Evolutionary conservation across 2,113 vertebrate genomes (phyloP).

Genomic region (Ciconia boyciana): DNA sequence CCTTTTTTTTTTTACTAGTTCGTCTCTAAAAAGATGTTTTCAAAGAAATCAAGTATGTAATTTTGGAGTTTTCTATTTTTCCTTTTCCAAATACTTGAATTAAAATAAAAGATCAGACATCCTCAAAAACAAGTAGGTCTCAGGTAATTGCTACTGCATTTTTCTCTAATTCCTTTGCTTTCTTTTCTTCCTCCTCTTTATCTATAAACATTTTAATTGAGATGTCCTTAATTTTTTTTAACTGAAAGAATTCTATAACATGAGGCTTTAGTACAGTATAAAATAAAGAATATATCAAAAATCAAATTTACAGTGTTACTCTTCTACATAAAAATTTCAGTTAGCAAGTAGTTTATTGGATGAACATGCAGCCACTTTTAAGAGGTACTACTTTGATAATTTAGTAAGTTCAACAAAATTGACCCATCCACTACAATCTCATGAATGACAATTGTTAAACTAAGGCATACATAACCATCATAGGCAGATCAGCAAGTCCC

Average conservation of each 20-base stretch:
- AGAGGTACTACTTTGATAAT: background rate
- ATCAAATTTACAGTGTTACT: slow-evolving; percentile 67
- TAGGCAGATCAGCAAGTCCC: background rate
- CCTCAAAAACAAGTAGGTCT: slow-evolving; percentile 43
- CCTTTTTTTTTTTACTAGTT: background rate
- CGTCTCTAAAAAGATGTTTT: background rate
- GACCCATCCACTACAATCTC: background rate
- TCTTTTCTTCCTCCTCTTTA: slow-evolving; percentile 71
- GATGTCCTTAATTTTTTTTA: slow-evolving; percentile 52
- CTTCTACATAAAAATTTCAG: background rate
- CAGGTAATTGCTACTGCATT: slow-evolving; percentile 45
- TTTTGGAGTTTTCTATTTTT: background rate
- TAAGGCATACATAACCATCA: background rate
- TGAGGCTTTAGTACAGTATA: slow-evolving; percentile 61
- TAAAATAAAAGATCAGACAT: background rate
- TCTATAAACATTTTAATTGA: slow-evolving; percentile 58
- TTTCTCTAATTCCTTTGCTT: slow-evolving; percentile 64
- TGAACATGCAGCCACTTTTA: slow-evolving; percentile 5
- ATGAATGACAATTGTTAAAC: background rate
- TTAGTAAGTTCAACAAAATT: background rate
- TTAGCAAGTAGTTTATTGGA: background rate
- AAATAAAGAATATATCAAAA: slow-evolving; percentile 21
- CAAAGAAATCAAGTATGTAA: background rate
- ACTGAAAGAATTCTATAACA: background rate
- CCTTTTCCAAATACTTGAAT: background rate